Evolutionary conservation across 2,888 invertebrate genomes (phyloP).

Genomic region (Ecdyonurus torrentis): DNA sequence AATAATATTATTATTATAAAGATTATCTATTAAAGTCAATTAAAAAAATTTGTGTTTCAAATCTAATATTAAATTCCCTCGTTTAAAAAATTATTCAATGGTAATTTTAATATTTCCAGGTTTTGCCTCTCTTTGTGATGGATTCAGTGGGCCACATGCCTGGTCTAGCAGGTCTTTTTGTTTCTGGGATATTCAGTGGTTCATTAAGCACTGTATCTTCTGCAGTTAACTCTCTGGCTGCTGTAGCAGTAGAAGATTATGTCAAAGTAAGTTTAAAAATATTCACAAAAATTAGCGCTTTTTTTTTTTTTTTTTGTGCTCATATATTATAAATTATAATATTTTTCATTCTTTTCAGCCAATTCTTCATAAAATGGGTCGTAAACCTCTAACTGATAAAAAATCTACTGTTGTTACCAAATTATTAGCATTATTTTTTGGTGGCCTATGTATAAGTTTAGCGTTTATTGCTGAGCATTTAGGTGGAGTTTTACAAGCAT

Average conservation of each 20-base stretch:
- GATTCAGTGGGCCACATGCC: slow-evolving; percentile 49
- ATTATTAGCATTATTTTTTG: slow-evolving; percentile 51
- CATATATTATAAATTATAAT: no score
- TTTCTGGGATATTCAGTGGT: slow-evolving; percentile 80
- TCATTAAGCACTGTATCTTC: slow-evolving; percentile 85
- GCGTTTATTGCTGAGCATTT: slow-evolving; percentile 69
- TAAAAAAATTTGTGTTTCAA: neutral
- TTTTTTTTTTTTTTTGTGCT: no score
- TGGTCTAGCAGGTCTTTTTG: slow-evolving; percentile 75
- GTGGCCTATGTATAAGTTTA: slow-evolving; percentile 56
- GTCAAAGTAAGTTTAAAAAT: slow-evolving; percentile 34
- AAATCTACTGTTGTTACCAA: slow-evolving; percentile 24
- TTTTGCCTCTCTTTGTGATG: slow-evolving; percentile 64
- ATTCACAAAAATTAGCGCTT: no score
- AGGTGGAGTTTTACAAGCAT: slow-evolving; percentile 68
- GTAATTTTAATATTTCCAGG: no score
- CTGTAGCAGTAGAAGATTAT: slow-evolving; percentile 80
- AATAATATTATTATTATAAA: no score
- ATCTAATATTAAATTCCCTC: neutral
- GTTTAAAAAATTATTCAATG: no score
- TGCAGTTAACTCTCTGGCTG: slow-evolving; percentile 75
- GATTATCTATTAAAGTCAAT: neutral
- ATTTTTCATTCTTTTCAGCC: slow-evolving; percentile 3
- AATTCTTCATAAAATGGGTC: neutral
- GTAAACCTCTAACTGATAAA: slow-evolving; percentile 2